Conservation (phyloP, 2,888 invertebrate species). For the Acanthosepion esculentum region DNA sequence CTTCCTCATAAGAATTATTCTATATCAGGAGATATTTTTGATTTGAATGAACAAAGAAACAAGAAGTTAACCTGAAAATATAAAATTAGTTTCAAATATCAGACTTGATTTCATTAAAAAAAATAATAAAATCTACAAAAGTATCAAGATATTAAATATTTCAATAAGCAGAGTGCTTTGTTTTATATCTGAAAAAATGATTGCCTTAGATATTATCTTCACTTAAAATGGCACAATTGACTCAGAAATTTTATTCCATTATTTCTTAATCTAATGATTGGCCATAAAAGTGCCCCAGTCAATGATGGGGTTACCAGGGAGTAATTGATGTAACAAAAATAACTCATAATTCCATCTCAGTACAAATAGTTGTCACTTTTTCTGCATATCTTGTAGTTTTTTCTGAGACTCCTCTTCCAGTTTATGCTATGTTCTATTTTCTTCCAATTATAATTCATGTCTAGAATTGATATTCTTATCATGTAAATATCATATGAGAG, state of each 20-base stretch:
- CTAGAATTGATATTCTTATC: neutral
- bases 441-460: neutral
- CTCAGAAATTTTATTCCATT: neutral
- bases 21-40: neutral
- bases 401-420: neutral
- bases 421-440: neutral
- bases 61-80: neutral
- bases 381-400: neutral
- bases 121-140: too few relatives aligned
- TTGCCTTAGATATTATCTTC: neutral
- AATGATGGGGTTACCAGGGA: neutral
- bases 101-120: neutral
- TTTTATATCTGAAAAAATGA: neutral
- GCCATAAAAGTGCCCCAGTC: neutral
- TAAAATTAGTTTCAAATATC: neutral
- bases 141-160: too few relatives aligned
- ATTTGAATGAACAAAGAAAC: neutral
- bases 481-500: neutral
- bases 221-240: neutral
- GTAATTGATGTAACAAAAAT: neutral
- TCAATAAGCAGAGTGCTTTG: too few relatives aligned
- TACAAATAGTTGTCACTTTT: slow-evolving; percentile 33
- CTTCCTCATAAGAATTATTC: neutral
- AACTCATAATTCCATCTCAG: neutral
- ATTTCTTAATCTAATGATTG: slow-evolving; percentile 9